Percentiles rank a stretch among this genome's conserved stretches.
These are phyloP conservation scores for Pristionchus arcanus DNA, from an alignment of 2,888 invertebrate genomes.

Conservation along the genomic window DNA sequence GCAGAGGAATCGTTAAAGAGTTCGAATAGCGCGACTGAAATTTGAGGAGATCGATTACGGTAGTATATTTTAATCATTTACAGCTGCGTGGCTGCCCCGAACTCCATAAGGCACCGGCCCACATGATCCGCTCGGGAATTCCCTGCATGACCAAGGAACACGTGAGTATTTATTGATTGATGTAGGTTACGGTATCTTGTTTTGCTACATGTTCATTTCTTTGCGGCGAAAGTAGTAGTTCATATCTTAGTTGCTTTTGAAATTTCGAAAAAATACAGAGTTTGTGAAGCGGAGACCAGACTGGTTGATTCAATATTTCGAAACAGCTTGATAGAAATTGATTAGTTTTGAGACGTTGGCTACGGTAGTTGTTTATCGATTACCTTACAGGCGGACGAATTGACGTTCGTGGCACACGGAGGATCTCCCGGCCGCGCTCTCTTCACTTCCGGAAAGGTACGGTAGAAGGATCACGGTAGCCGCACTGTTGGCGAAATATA, in stretches of 20 bases:
- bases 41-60: background rate
- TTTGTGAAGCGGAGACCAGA: too few species aligned
- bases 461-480: background rate
- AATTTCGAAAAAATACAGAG: too few species aligned
- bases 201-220: too few species aligned
- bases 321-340: too few species aligned
- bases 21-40: too few species aligned
- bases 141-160: slow-evolving; percentile 56
- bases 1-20: too few species aligned
- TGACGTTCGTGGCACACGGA: slow-evolving; percentile 45
- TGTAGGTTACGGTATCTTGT: background rate
- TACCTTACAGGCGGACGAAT: slow-evolving; percentile 42
- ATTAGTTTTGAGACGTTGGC: too few species aligned
- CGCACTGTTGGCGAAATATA: too few species aligned
- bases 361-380: background rate
- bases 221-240: too few species aligned
- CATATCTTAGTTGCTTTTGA: too few species aligned
- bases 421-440: slow-evolving; percentile 35
- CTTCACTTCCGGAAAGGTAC: slow-evolving; percentile 55
- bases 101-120: slow-evolving; percentile 19
- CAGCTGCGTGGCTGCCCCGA: slow-evolving; percentile 50
- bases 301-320: too few species aligned
- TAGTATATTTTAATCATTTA: background rate
- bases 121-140: background rate
- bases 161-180: background rate